A percentile compares a stretch with the other conserved stretches of the same genome.
Evolutionary conservation across 2,797 vertebrate genomes (phyloP).

Genomic region (Rhyacichthys aspro): DNA sequence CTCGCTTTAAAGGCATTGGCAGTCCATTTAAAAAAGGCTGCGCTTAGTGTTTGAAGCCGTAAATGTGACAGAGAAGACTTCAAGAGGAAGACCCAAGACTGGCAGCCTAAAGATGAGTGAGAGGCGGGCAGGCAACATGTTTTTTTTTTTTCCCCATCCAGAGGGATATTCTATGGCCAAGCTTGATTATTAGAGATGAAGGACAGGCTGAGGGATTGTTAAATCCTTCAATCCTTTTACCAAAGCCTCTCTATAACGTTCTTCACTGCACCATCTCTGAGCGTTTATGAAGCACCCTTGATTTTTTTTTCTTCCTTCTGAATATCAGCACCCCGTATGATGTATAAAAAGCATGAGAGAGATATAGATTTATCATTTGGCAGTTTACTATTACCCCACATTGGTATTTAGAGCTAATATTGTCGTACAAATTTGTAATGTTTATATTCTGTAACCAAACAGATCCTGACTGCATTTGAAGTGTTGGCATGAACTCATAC

Average conservation of each 20-base stretch:
- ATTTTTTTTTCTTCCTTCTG: conserved; percentile 50
- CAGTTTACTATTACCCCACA: conserved; percentile 13
- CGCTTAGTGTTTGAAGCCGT: conserved; percentile 80
- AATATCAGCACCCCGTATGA: conserved; percentile 60
- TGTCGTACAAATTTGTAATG: conserved; percentile 19
- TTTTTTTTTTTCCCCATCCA: conserved; percentile 74
- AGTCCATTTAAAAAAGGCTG: conserved; percentile 75
- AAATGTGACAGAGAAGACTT: conserved; percentile 83
- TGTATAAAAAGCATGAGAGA: conserved; percentile 39
- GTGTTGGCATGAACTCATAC: conserved; percentile 42
- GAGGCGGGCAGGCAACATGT: conserved; percentile 77
- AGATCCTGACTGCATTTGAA: conserved; percentile 34
- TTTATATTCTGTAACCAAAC: conserved; percentile 37
- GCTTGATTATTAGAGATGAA: conserved; percentile 85
- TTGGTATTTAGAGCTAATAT: conserved; percentile 40
- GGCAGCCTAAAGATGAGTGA: conserved; percentile 82
- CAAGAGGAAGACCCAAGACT: conserved; percentile 80
- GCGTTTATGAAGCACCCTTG: conserved; percentile 64
- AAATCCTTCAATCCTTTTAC: conserved; percentile 80
- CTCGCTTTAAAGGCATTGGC: conserved; percentile 80
- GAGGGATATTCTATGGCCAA: conserved; percentile 81
- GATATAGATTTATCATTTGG: conserved; percentile 45
- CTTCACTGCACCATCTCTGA: conserved; percentile 64
- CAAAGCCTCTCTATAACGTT: conserved; percentile 72
- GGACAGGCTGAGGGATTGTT: conserved; percentile 80